A percentile compares a stretch with the other conserved stretches of the same genome.
Evolutionary conservation across 1,140 invertebrate species (phyloP).

Genomic region (Popillia japonica): DNA sequence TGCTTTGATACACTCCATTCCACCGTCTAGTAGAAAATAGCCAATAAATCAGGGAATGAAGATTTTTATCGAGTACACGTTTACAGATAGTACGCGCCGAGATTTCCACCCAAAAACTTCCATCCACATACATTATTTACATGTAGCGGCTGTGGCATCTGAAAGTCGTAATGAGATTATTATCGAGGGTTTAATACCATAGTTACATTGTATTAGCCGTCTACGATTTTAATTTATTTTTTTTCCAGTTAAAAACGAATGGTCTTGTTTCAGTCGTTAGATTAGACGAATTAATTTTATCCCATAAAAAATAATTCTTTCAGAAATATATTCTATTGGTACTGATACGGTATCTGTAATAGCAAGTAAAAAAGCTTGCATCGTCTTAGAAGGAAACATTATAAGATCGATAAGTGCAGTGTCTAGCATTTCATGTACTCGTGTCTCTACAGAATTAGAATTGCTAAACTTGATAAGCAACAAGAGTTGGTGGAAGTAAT

Average conservation of each 20-base stretch:
- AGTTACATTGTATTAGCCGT: slow-evolving; percentile 8
- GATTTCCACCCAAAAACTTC: slow-evolving; percentile 14
- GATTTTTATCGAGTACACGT: slow-evolving; percentile 29
- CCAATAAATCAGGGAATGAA: slow-evolving; percentile 26
- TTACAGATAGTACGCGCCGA: slow-evolving; percentile 11
- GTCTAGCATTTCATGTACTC: too few relatives aligned
- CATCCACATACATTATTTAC: slow-evolving; percentile 11
- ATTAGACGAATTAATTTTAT: slow-evolving; percentile 27
- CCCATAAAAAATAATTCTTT: not conserved
- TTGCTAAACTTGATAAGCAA: too few relatives aligned
- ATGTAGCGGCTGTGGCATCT: not conserved
- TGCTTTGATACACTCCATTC: slow-evolving; percentile 6
- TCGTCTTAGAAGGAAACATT: too few relatives aligned
- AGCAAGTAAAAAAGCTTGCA: too few relatives aligned
- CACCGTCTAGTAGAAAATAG: slow-evolving; percentile 15
- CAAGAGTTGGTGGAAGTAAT: too few relatives aligned
- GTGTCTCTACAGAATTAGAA: too few relatives aligned
- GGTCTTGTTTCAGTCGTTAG: not conserved
- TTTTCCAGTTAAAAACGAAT: slow-evolving; percentile 7
- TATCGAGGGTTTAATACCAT: slow-evolving; percentile 28
- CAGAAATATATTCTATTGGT: not conserved
- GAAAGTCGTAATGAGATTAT: slow-evolving; percentile 28
- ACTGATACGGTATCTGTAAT: not conserved
- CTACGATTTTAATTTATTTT: slow-evolving; percentile 25
- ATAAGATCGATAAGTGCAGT: too few relatives aligned